Evolutionary conservation across 2,888 invertebrate genomes (phyloP).

Genomic region (Pteria penguin): DNA sequence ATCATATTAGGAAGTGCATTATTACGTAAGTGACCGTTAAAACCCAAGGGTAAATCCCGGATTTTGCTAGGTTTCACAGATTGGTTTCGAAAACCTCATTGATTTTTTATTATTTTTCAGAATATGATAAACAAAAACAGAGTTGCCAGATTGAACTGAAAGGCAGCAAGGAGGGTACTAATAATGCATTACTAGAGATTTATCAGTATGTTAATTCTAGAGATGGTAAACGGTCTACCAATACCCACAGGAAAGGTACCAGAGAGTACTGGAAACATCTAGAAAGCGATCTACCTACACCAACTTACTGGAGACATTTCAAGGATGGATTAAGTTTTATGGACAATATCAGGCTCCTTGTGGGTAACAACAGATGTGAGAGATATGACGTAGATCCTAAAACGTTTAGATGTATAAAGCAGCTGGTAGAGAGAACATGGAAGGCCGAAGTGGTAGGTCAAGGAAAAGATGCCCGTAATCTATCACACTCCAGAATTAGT

Average conservation of each 20-base stretch:
- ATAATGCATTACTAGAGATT: constrained; percentile 1
- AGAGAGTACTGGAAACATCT: neutral
- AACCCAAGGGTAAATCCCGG: too few relatives aligned
- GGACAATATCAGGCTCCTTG: neutral
- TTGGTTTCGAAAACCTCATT: too few relatives aligned
- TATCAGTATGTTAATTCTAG: neutral
- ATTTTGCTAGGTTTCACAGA: too few relatives aligned
- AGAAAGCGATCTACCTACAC: neutral
- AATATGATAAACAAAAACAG: too few relatives aligned
- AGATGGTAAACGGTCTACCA: neutral
- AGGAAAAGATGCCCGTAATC: constrained; percentile 61
- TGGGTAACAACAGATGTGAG: neutral
- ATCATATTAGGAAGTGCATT: too few relatives aligned
- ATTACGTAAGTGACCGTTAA: too few relatives aligned
- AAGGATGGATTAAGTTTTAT: constrained; percentile 1
- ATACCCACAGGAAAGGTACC: neutral
- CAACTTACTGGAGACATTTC: constrained; percentile 17
- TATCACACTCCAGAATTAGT: constrained; percentile 41
- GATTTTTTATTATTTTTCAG: too few relatives aligned
- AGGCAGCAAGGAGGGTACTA: too few relatives aligned
- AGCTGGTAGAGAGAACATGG: constrained; percentile 56
- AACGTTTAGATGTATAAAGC: constrained; percentile 46
- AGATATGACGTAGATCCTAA: constrained; percentile 24
- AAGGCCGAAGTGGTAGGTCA: constrained; percentile 48
- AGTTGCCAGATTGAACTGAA: too few relatives aligned